Percentiles rank a stretch among this genome's conserved stretches.
These are phyloP conservation scores for Solen grandis DNA, from an alignment of 1,140 invertebrate genomes.

Conservation along the genomic window DNA sequence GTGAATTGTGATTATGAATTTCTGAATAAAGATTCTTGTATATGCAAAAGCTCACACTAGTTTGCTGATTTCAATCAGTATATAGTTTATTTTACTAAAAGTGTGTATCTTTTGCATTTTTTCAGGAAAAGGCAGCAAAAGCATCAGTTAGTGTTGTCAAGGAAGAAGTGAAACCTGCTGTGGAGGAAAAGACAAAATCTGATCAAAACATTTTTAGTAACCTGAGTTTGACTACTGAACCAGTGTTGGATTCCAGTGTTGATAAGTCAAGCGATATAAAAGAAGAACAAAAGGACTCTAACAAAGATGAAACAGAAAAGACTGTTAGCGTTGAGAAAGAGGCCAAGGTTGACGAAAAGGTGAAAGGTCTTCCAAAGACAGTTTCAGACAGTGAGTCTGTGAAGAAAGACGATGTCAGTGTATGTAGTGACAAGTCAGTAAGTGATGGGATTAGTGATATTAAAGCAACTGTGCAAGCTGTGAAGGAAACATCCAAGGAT, in stretches of 20 bases:
- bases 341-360: neutral
- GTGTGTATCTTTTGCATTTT: no score
- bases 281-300: neutral
- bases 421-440: no score
- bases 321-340: slow-evolving; percentile 11
- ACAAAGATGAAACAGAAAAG: neutral
- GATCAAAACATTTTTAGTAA: neutral
- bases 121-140: no score
- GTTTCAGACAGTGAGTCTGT: neutral
- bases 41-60: no score
- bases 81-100: no score
- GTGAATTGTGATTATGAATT: no score
- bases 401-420: neutral
- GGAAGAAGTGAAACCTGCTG: no score
- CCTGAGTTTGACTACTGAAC: neutral
- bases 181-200: no score
- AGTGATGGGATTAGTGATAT: no score
- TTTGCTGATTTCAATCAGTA: no score
- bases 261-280: neutral
- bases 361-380: neutral
- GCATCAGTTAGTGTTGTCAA: no score
- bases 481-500: slow-evolving; percentile 21
- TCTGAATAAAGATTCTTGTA: no score
- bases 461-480: neutral
- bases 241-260: neutral